These are phyloP conservation scores for Osedax frankpressi DNA, from an alignment of 2,888 invertebrate genomes.

Conservation along the genomic window DNA sequence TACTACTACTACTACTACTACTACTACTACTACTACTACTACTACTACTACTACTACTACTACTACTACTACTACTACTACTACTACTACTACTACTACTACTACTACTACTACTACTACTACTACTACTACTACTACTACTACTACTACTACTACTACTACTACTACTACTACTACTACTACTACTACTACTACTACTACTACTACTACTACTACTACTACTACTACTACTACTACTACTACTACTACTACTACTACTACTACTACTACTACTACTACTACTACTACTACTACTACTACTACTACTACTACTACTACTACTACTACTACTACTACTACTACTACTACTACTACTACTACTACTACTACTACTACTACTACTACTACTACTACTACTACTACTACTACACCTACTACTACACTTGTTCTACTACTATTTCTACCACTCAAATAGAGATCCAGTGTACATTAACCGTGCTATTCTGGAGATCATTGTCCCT, in stretches of 20 bases:
- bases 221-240: slow-evolving; percentile 13
- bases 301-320: too few species aligned
- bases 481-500: not conserved
- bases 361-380: too few species aligned
- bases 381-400: too few species aligned
- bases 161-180: slow-evolving; percentile 15
- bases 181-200: slow-evolving; percentile 14
- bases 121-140: slow-evolving; percentile 15
- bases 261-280: too few species aligned
- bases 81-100: slow-evolving; percentile 14
- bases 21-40: not conserved
- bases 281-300: too few species aligned
- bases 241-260: slow-evolving; percentile 11
- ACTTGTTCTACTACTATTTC: too few species aligned
- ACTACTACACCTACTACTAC: too few species aligned
- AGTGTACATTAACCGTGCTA: not conserved
- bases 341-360: too few species aligned
- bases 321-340: too few species aligned
- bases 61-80: slow-evolving; percentile 8
- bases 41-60: slow-evolving; percentile 9
- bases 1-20: not conserved
- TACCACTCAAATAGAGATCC: not conserved
- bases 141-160: slow-evolving; percentile 14
- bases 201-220: slow-evolving; percentile 16
- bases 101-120: slow-evolving; percentile 13